Percentiles rank a stretch among this genome's conserved stretches.
Conservation (phyloP, 2,113 vertebrate genomes). For the Oplegnathus fasciatus region DNA sequence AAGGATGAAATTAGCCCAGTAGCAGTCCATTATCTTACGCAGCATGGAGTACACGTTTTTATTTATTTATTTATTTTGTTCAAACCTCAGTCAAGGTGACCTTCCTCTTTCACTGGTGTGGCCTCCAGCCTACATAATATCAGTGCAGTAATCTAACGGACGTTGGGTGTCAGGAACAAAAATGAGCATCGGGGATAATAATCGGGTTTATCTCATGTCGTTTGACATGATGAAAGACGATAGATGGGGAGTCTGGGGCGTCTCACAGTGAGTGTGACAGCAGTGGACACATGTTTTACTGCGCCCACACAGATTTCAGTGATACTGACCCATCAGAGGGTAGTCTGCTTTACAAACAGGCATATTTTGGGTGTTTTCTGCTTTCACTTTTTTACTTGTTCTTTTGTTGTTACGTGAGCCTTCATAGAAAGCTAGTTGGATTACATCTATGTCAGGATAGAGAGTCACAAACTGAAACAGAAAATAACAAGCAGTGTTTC, state of each 20-base stretch:
- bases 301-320: slow-evolving; percentile 20
- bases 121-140: slow-evolving; percentile 72
- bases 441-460: neutral
- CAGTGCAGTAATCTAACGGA: slow-evolving; percentile 59
- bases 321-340: slow-evolving; percentile 15
- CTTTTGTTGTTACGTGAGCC: too few species aligned
- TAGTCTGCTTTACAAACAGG: neutral
- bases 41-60: slow-evolving; percentile 73
- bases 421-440: too few species aligned
- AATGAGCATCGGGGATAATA: slow-evolving; percentile 59
- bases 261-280: slow-evolving; percentile 43
- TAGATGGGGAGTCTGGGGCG: slow-evolving; percentile 37
- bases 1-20: slow-evolving; percentile 87
- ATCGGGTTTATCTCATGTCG: slow-evolving; percentile 50
- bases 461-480: neutral
- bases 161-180: slow-evolving; percentile 52
- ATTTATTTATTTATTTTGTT: slow-evolving; percentile 69
- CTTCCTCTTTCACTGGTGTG: slow-evolving; percentile 77
- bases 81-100: slow-evolving; percentile 82
- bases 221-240: slow-evolving; percentile 59
- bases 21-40: slow-evolving; percentile 84
- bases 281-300: slow-evolving; percentile 37
- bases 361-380: neutral
- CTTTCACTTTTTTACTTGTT: neutral
- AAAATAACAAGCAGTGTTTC: too few species aligned